Conservation (phyloP, 2,888 invertebrate species). For the Cetonia aurata region DNA sequence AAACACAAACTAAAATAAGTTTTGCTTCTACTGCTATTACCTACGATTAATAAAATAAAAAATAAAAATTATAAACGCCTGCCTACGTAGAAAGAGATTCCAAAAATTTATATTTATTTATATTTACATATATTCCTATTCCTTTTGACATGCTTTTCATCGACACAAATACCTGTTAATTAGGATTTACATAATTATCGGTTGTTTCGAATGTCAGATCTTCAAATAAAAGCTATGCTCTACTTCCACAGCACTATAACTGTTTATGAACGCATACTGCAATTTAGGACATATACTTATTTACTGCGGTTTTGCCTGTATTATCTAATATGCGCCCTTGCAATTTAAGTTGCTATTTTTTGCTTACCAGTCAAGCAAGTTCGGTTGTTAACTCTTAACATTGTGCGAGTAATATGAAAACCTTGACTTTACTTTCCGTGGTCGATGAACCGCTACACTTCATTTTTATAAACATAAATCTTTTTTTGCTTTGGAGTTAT, state of each 20-base stretch:
- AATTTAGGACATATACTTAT: background rate
- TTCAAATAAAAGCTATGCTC: background rate
- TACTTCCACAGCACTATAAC: background rate
- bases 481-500: conserved; percentile 11
- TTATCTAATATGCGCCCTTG: conserved; percentile 2
- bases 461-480: conserved; percentile 20
- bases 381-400: background rate
- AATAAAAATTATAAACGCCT: no score
- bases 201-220: background rate
- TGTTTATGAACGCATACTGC: background rate
- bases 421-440: conserved; percentile 30
- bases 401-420: conserved; percentile 7
- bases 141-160: conserved; percentile 19
- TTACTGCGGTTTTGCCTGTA: background rate
- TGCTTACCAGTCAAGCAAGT: conserved; percentile 7
- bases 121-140: no score
- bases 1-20: no score
- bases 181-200: conserved; percentile 5
- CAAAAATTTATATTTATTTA: no score
- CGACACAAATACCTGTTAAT: conserved; percentile 7
- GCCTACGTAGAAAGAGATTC: no score
- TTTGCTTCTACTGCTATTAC: no score
- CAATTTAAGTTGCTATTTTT: background rate
- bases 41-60: no score
- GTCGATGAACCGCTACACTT: conserved; percentile 19